These are phyloP conservation scores for Aphaenogaster floridana DNA, from an alignment of 1,140 invertebrate genomes.

Conservation along the genomic window DNA sequence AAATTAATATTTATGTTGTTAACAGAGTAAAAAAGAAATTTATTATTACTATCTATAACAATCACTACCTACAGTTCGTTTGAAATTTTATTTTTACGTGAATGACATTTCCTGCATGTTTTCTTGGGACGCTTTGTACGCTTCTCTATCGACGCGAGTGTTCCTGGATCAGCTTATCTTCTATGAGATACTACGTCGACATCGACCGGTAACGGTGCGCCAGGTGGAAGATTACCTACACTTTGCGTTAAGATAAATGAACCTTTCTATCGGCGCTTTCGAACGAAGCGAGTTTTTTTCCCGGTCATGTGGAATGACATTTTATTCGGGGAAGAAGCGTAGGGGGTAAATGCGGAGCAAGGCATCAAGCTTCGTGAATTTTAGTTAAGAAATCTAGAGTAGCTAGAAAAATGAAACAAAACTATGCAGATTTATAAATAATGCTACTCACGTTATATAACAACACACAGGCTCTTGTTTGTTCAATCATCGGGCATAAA, in stretches of 20 bases:
- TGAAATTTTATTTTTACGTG: background rate
- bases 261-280: slow-evolving; percentile 40
- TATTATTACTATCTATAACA: background rate
- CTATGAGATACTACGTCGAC: slow-evolving; percentile 51
- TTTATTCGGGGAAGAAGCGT: background rate
- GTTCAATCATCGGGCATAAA: background rate
- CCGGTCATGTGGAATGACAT: slow-evolving; percentile 21
- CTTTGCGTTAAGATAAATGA: slow-evolving; percentile 61
- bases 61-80: background rate
- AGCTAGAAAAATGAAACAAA: background rate
- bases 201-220: slow-evolving; percentile 68
- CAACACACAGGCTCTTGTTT: background rate
- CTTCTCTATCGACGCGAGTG: slow-evolving; percentile 22
- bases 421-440: no score
- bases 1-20: background rate
- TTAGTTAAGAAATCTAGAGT: background rate
- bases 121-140: slow-evolving; percentile 15
- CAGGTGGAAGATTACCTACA: slow-evolving; percentile 69
- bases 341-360: background rate
- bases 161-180: slow-evolving; percentile 58
- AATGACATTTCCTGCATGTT: background rate
- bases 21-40: background rate
- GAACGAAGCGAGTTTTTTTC: slow-evolving; percentile 32
- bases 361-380: background rate
- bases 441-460: background rate